Percentiles rank a stretch among this genome's conserved stretches.
phyloP scores from a whole-genome alignment of 2,113 vertebrate species.

The Pycnonotus jocosus region DNA sequence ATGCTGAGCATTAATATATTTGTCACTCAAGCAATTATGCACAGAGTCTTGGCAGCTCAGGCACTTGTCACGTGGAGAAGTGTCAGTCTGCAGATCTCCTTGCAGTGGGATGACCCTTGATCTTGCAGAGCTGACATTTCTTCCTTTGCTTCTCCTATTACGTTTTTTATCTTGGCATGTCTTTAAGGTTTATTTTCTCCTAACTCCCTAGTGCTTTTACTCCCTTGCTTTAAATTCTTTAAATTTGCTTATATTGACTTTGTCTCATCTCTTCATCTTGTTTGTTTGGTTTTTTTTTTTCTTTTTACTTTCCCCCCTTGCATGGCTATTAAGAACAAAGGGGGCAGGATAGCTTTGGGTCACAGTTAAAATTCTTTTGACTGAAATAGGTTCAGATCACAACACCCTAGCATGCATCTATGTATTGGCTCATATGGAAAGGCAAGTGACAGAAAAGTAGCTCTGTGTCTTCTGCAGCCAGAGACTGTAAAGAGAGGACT shows the following conservation, averaged over 20 bases:
- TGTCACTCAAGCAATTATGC: accelerated
- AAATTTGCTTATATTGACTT: not conserved
- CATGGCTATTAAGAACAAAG: not conserved
- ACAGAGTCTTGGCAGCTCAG: not conserved
- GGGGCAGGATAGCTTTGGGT: not conserved
- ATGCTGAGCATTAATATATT: not conserved
- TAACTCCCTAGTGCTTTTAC: not conserved
- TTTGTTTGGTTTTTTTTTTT: no score
- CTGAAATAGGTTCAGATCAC: not conserved
- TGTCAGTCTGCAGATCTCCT: not conserved
- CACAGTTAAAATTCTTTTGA: not conserved
- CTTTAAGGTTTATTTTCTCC: not conserved
- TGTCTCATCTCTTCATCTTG: not conserved
- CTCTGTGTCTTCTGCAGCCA: not conserved
- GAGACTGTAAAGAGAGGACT: not conserved
- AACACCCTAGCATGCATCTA: not conserved
- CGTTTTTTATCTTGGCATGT: not conserved
- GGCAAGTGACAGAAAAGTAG: not conserved
- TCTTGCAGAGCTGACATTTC: not conserved
- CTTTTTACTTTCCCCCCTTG: not conserved
- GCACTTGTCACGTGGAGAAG: accelerated
- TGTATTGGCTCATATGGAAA: not conserved
- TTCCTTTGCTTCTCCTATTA: not conserved
- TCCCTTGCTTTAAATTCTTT: not conserved
- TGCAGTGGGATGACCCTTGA: not conserved